phyloP scores from a whole-genome alignment of 2,888 invertebrate genomes.

The Drosophila infuscata region DNA sequence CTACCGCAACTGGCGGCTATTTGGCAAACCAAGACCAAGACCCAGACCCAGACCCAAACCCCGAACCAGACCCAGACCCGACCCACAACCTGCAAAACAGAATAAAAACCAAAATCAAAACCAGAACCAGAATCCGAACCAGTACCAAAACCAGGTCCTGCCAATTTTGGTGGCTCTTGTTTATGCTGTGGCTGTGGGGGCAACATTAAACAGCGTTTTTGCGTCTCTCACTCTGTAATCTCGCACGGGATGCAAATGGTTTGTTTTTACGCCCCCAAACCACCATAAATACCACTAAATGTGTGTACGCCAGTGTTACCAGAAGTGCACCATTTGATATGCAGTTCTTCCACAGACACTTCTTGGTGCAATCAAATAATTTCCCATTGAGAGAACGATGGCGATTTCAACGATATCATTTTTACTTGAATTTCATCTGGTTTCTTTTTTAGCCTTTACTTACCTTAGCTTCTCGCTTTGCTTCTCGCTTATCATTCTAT shows the following conservation, averaged over 20 bases:
- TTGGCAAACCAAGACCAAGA: conserved; percentile 30
- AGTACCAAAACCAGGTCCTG: conserved; percentile 25
- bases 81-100: background rate
- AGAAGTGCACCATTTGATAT: conserved; percentile 1
- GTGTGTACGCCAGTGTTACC: background rate
- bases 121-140: background rate
- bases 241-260: conserved; percentile 38
- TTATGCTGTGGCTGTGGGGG: conserved; percentile 46
- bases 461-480: background rate
- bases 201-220: conserved; percentile 38
- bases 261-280: background rate
- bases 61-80: background rate
- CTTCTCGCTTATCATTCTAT: background rate
- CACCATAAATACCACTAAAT: background rate
- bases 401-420: background rate
- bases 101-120: background rate
- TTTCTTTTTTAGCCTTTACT: background rate
- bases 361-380: background rate
- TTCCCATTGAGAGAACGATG: background rate
- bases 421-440: background rate
- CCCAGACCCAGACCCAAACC: background rate
- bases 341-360: background rate
- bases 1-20: conserved; percentile 38
- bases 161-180: conserved; percentile 66
- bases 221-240: conserved; percentile 9